Evolutionary conservation across 2,888 invertebrate species (phyloP), one percentile per base, ranked within the genome.

Genomic region (Quadriops clusia): DNA sequence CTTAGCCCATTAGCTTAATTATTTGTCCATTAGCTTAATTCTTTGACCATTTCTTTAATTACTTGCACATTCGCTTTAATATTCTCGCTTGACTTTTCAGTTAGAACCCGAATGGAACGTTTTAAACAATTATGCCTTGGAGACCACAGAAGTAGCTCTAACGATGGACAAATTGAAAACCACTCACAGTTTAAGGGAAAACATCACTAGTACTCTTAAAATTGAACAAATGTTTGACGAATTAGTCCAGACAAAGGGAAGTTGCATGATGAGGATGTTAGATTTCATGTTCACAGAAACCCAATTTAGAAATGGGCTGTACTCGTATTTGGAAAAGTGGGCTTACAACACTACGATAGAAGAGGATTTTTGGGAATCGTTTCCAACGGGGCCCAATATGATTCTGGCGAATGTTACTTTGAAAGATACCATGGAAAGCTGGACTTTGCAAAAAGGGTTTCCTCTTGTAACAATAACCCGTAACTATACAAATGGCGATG

Each of bases 401-500:
- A 13, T 61, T 0, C 32, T 55, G 3, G 61, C 68, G 1, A 63
- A 63, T 8, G 47, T 67, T 1, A 66, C 68, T 0, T 59, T 76
- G 3, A 69, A 70, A 15, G 57, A 62, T 5, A 66, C 82, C 36
- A 77, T 82, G 71, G 72, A 75, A 48, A 65, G 73, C 0, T 85
- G 82, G 81, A 77, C 79, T 0, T 64, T 70, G 9, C 78, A 82
- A 50, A 66, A 73, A 1, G 79, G 79, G 0, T 80, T 73, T 52
- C 82, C 81, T 0, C 61, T 77, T 1, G 57, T 81, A 4, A 67
- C 64, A 1, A 67, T 78, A 0, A 56, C 53, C 1, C 61, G 72
- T 43, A 60, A 73, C 48, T 74, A 73, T 34, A 45, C 53, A 1
- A 61, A 56, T 0, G 64, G 62, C 2, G 39, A 50, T 1, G 59